Evolutionary conservation across 1,140 invertebrate genomes (phyloP).

Genomic region (Platyscapa corneri): DNA sequence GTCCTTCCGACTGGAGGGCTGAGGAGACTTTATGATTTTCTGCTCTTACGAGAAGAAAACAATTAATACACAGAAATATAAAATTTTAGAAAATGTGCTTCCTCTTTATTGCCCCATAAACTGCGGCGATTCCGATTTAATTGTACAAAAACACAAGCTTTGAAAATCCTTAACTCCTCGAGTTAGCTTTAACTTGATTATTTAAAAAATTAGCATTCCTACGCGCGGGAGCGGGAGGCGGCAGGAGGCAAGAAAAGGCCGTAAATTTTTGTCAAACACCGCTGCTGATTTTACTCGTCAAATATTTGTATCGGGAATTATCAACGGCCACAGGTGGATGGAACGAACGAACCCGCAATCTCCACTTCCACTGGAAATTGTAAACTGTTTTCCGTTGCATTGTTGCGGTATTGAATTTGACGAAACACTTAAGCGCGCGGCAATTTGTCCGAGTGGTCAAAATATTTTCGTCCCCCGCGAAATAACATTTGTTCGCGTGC

Average conservation of each 20-base stretch:
- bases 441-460: background rate
- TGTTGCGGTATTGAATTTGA: background rate
- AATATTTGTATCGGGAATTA: background rate
- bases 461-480: background rate
- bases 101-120: conserved; percentile 25
- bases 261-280: background rate
- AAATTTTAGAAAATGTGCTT: conserved; percentile 35
- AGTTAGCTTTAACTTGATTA: background rate
- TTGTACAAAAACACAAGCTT: conserved; percentile 25
- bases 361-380: background rate
- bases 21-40: conserved; percentile 23
- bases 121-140: conserved; percentile 8
- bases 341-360: no score
- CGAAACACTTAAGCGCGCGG: no score
- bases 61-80: conserved; percentile 30
- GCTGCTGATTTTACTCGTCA: background rate
- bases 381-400: background rate
- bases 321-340: background rate
- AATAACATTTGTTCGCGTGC: background rate
- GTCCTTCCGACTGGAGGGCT: background rate
- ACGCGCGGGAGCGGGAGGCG: background rate
- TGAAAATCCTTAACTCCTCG: background rate
- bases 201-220: conserved; percentile 11
- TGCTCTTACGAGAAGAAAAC: conserved; percentile 8
- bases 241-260: background rate